Evolutionary conservation across 2,797 vertebrate species (phyloP).

Genomic region (Distichodus sexfasciatus): DNA sequence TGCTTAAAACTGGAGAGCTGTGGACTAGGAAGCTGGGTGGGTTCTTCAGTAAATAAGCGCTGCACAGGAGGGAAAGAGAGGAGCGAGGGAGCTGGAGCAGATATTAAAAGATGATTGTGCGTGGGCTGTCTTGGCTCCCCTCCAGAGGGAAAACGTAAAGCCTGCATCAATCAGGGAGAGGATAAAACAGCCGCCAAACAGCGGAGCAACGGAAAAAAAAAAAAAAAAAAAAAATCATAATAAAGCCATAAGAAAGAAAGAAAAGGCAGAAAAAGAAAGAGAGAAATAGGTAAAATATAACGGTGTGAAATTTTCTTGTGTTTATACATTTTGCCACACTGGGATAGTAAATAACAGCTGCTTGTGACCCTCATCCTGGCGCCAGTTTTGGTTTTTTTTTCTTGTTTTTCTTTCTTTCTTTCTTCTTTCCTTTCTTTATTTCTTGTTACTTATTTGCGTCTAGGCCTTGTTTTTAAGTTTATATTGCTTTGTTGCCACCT

Average conservation of each 20-base stretch:
- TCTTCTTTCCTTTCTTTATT: neutral
- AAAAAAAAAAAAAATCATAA: slow-evolving; percentile 34
- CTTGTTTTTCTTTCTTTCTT: neutral
- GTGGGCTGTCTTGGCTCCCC: slow-evolving; percentile 66
- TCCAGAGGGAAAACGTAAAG: slow-evolving; percentile 70
- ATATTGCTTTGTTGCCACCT: neutral
- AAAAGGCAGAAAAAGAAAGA: slow-evolving; percentile 8
- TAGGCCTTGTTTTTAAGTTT: slow-evolving; percentile 9
- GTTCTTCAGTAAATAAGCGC: slow-evolving; percentile 3
- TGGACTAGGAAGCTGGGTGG: neutral
- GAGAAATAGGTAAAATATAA: slow-evolving; percentile 46
- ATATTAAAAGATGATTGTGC: slow-evolving; percentile 78
- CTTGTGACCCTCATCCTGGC: slow-evolving; percentile 64
- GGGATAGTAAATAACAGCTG: slow-evolving; percentile 67
- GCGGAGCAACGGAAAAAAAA: slow-evolving; percentile 28
- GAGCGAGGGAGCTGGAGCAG: slow-evolving; percentile 60
- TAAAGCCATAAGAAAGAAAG: slow-evolving; percentile 14
- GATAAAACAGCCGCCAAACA: slow-evolving; percentile 63
- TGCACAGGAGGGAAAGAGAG: slow-evolving; percentile 9
- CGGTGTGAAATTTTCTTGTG: slow-evolving; percentile 66
- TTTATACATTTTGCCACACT: slow-evolving; percentile 70
- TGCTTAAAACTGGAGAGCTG: neutral
- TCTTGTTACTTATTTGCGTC: slow-evolving; percentile 7
- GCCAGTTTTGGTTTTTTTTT: slow-evolving; percentile 28
- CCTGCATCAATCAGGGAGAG: slow-evolving; percentile 67